Evolutionary conservation across 2,113 vertebrate genomes (phyloP).

Genomic region (Cyprinodon variegatus): DNA sequence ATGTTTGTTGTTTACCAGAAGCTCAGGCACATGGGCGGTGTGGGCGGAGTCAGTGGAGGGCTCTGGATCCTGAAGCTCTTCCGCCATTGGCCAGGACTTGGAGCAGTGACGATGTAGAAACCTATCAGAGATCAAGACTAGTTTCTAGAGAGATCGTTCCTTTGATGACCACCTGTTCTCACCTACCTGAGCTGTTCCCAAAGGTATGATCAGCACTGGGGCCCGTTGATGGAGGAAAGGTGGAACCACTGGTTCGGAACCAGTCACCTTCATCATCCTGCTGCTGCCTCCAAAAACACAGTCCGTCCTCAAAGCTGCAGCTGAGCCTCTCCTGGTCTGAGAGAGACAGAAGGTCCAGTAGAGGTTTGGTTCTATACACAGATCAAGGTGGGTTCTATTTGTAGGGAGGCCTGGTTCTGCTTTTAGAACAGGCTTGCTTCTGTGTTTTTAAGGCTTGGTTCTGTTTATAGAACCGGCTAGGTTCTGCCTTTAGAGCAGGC

Average conservation of each 20-base stretch:
- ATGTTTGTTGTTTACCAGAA: conserved; percentile 85
- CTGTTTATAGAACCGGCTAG: too few species aligned
- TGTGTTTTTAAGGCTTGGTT: too few species aligned
- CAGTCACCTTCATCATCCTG: conserved; percentile 82
- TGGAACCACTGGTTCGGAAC: conserved; percentile 76
- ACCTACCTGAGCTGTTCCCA: conserved; percentile 85
- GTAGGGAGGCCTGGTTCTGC: too few species aligned
- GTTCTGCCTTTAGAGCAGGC: too few species aligned
- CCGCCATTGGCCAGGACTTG: conserved; percentile 49
- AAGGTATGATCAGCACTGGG: conserved; percentile 89
- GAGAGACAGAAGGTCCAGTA: too few species aligned
- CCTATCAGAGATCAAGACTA: conserved; percentile 70
- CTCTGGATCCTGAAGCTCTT: conserved; percentile 83
- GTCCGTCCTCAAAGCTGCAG: conserved; percentile 87
- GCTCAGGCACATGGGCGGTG: conserved; percentile 79
- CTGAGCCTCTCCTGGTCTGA: conserved; percentile 86
- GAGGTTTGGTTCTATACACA: too few species aligned
- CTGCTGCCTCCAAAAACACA: conserved; percentile 90
- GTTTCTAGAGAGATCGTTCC: not conserved
- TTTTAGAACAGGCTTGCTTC: too few species aligned
- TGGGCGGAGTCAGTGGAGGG: conserved; percentile 73
- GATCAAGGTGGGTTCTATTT: not conserved
- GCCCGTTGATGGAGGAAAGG: conserved; percentile 77
- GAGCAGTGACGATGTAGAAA: conserved; percentile 88
- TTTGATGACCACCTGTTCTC: not conserved